Evolutionary conservation across 2,888 invertebrate genomes (phyloP).

Genomic region (Polyommatus icarus): DNA sequence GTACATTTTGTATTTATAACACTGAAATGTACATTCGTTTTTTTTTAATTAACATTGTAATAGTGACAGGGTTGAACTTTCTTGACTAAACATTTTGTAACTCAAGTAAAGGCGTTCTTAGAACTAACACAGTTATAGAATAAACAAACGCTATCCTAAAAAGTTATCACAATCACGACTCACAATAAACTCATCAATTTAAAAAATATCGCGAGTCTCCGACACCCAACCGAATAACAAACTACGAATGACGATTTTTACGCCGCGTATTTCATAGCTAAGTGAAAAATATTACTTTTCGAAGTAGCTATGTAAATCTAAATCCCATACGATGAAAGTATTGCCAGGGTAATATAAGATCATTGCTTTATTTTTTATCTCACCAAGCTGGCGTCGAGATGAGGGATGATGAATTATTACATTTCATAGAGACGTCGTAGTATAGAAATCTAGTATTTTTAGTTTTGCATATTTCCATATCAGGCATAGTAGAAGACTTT

Average conservation of each 20-base stretch:
- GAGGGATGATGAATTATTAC: neutral
- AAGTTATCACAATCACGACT: neutral
- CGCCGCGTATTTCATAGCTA: conserved; percentile 25
- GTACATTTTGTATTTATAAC: no score
- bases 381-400: neutral
- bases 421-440: neutral
- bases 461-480: no score
- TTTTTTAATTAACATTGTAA: neutral
- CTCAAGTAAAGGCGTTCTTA: no score
- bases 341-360: neutral
- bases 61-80: no score
- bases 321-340: conserved; percentile 10
- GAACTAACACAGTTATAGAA: no score
- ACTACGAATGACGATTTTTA: conserved; percentile 29
- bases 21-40: neutral
- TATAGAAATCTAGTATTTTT: neutral
- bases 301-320: conserved; percentile 31
- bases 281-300: conserved; percentile 30
- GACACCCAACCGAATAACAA: conserved; percentile 3
- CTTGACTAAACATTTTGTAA: no score
- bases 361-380: conserved; percentile 17
- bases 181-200: neutral
- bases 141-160: neutral
- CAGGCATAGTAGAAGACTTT: no score
- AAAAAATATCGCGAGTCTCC: neutral